Evolutionary conservation across 2,888 invertebrate species (phyloP), one percentile per base, ranked within the genome.

Genomic region (Cosmia trapezina): DNA sequence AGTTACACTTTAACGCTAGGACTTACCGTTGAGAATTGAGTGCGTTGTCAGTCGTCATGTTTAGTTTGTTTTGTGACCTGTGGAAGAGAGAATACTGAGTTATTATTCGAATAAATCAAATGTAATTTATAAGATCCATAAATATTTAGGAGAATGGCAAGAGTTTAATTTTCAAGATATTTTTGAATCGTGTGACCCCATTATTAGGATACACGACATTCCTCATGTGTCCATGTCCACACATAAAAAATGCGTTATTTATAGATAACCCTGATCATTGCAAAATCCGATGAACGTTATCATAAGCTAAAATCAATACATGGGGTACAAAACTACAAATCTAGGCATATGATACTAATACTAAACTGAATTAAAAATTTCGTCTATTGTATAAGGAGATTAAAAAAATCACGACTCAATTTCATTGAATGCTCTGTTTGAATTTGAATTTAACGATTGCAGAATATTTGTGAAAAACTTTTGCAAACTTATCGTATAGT

Each of bases 1-100:
- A 76, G 63, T 33, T 60, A 4, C 5, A 56, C 59, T 43, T 51
- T 70, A 56, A 14, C 0, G 0, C 19, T 67, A 45, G 2, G 41
- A 78, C 92, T 91, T 90, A 94, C 95, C 95, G 90, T 90, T 95
- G 95, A 78, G 95, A 94, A 88, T 95, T 95, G 82, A 95, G 92
- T 41, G 93, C 93, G 90, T 90, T 94, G 89, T 95, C 95, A 28
- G 94, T 91, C 87, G 92, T 93, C 94, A 94, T 94, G 81, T 81
- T 88, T 87, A 81, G 67, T 77, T 80, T 64, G 67, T 82, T 73
- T 80, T 72, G 82, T 71, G 76, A 88, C 84, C 94, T 94, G 95
- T 8, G 83, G 82, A 91, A 87, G 88, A 92, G 74, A 82, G 37
- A 73, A 65, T 37, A 8, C 33, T 5, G 22, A 57, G 57, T 80